These are phyloP conservation scores for Hylaeus anthracinus DNA, from an alignment of 1,140 invertebrate species.

Conservation along the genomic window DNA sequence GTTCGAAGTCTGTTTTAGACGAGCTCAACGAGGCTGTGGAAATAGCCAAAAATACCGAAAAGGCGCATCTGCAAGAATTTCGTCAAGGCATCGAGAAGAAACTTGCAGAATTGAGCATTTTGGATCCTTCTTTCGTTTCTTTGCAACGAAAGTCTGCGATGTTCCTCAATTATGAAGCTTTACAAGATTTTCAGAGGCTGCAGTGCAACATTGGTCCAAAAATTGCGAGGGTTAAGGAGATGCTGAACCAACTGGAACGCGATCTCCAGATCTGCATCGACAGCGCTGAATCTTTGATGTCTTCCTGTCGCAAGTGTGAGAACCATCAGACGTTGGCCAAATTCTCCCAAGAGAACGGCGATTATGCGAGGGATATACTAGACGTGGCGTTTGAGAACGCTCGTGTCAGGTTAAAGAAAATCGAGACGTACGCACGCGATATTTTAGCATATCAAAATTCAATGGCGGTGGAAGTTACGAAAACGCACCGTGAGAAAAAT, in stretches of 20 bases:
- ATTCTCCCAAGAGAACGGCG: conserved; percentile 28
- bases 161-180: conserved; percentile 38
- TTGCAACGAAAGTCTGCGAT: conserved; percentile 40
- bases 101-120: conserved; percentile 25
- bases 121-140: conserved; percentile 42
- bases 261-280: not conserved
- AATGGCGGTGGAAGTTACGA: not conserved
- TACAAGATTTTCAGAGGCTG: conserved; percentile 36
- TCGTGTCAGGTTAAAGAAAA: not conserved
- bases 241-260: conserved; percentile 22
- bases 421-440: conserved; percentile 9
- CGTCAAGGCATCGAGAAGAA: conserved; percentile 20
- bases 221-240: conserved; percentile 10
- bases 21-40: conserved; percentile 6
- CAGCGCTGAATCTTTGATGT: not conserved
- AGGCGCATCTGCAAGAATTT: conserved; percentile 10
- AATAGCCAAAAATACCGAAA: not conserved
- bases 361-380: conserved; percentile 25
- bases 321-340: not conserved
- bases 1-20: not conserved
- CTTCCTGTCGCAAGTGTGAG: not conserved
- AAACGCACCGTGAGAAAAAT: not conserved
- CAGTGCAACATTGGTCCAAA: not conserved
- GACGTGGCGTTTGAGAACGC: conserved; percentile 5
- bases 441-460: conserved; percentile 30